Evolutionary conservation across 2,797 vertebrate genomes (phyloP).

Genomic region (Leucoraja ocellata): DNA sequence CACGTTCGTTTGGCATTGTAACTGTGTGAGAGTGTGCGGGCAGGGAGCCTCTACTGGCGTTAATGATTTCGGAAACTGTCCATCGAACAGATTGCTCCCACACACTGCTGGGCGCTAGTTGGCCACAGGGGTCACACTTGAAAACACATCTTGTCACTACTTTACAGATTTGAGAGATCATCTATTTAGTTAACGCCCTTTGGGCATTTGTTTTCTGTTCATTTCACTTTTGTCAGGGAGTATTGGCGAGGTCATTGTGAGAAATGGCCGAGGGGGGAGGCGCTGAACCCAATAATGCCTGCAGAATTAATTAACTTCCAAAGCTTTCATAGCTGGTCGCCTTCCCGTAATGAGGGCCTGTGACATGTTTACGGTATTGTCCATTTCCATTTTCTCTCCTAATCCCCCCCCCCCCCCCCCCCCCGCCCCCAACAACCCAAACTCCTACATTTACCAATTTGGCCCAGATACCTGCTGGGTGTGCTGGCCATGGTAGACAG

Average conservation of each 20-base stretch:
- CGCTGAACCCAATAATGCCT: not conserved
- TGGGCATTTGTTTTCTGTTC: not conserved
- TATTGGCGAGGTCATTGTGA: not conserved
- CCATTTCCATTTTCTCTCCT: not conserved
- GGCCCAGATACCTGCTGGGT: not conserved
- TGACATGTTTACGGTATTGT: not conserved
- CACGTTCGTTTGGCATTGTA: no score
- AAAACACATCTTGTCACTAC: not conserved
- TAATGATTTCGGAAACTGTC: not conserved
- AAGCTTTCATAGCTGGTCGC: not conserved
- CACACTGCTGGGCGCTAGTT: not conserved
- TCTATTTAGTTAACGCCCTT: not conserved
- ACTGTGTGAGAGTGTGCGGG: not conserved
- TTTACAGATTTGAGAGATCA: not conserved
- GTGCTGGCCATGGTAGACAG: not conserved
- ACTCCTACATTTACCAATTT: not conserved
- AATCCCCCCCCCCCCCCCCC: no score
- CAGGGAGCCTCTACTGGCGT: not conserved
- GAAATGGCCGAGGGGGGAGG: not conserved
- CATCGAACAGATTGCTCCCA: not conserved
- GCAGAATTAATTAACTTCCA: slow-evolving; percentile 27
- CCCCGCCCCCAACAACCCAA: no score
- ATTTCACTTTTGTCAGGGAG: not conserved
- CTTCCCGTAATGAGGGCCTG: not conserved
- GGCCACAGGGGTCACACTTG: not conserved